Conservation (phyloP, 2,888 invertebrate species). For the Tetragnatha montana region DNA sequence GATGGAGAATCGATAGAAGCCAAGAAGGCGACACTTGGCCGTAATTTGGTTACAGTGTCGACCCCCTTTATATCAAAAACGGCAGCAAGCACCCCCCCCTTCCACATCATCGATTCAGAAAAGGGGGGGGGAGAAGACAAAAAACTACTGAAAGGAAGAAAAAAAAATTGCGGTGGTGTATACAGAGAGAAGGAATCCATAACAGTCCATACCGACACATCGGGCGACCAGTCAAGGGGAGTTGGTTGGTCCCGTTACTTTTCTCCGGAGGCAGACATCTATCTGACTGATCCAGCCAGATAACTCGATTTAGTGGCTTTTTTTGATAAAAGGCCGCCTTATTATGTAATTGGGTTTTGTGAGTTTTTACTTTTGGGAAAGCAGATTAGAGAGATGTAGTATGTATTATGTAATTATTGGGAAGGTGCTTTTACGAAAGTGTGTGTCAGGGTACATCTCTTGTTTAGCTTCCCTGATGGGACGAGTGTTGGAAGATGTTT, state of each 20-base stretch:
- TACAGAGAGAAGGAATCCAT: background rate
- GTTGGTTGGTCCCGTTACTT: background rate
- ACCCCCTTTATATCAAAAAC: background rate
- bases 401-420: too few species aligned
- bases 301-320: background rate
- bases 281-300: background rate
- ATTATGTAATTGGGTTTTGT: background rate
- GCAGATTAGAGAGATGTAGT: too few species aligned
- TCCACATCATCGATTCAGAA: conserved; percentile 39
- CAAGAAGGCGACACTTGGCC: conserved; percentile 3
- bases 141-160: background rate
- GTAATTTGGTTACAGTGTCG: conserved; percentile 47
- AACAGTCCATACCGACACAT: background rate
- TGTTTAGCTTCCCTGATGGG: too few species aligned
- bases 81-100: background rate
- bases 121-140: background rate
- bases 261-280: background rate
- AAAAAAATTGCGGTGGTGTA: background rate
- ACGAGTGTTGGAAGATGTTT: too few species aligned
- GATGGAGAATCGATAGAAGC: conserved; percentile 1
- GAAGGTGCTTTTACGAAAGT: too few species aligned
- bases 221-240: conserved; percentile 16
- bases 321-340: background rate
- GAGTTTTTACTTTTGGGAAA: background rate
- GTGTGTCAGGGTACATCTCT: too few species aligned